Evolutionary conservation across 2,888 invertebrate genomes (phyloP).

Genomic region (Aphidius colemani): DNA sequence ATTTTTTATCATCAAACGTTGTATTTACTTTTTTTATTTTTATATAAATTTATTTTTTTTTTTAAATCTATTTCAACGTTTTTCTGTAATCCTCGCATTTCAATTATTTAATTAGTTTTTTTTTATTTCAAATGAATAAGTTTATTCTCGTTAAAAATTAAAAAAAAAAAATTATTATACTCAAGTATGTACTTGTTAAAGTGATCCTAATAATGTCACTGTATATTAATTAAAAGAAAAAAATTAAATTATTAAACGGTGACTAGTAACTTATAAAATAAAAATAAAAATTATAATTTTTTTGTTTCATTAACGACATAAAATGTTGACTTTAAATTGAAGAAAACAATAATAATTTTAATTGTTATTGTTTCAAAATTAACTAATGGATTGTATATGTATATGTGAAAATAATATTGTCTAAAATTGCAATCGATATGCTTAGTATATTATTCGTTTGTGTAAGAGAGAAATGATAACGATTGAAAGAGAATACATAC

Average conservation of each 20-base stretch:
- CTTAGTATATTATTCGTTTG: background rate
- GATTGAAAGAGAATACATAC: background rate
- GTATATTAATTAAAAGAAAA: background rate
- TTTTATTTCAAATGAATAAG: no score
- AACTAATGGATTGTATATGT: background rate
- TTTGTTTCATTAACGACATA: no score
- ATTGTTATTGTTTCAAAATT: background rate
- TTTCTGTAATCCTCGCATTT: background rate
- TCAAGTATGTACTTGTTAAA: no score
- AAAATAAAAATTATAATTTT: no score
- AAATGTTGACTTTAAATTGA: no score
- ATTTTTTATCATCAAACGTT: slow-evolving; percentile 1
- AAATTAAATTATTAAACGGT: no score
- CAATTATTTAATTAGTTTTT: no score
- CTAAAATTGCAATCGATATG: background rate
- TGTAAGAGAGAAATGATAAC: background rate
- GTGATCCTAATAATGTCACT: background rate
- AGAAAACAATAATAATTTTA: no score
- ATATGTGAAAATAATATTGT: background rate
- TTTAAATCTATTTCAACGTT: background rate
- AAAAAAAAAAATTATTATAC: no score
- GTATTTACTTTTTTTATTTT: slow-evolving; percentile 14
- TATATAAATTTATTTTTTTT: background rate
- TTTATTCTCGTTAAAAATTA: no score
- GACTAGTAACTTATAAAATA: no score